These are phyloP conservation scores for Indri indri DNA, from an alignment of 2,113 vertebrate genomes.

Conservation along the genomic window DNA sequence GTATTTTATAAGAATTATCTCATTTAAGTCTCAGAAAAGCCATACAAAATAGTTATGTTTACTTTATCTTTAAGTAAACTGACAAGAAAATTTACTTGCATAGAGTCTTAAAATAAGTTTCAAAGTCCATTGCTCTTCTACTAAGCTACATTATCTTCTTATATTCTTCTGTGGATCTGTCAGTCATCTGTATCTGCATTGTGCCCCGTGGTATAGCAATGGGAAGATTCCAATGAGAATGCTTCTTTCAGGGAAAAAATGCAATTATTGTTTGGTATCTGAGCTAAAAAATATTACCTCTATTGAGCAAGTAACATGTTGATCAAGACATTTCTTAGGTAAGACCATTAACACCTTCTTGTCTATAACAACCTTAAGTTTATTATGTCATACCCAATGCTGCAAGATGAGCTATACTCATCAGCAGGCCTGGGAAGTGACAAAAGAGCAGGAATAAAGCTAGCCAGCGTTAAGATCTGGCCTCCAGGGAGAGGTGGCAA, in stretches of 20 bases:
- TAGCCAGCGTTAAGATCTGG: neutral
- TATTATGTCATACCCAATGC: neutral
- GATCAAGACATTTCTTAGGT: neutral
- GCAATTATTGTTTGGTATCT: neutral
- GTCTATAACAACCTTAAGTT: neutral
- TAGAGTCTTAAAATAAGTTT: neutral
- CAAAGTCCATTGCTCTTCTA: neutral
- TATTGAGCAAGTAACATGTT: neutral
- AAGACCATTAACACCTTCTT: neutral
- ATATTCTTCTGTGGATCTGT: neutral
- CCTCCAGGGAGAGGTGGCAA: neutral
- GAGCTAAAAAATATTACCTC: constrained; percentile 20
- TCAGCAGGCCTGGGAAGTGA: neutral
- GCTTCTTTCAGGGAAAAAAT: constrained; percentile 4
- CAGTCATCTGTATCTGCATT: neutral
- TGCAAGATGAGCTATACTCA: neutral
- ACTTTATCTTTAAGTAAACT: constrained; percentile 35
- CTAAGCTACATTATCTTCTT: neutral
- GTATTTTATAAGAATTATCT: constrained; percentile 25
- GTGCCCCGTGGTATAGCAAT: neutral
- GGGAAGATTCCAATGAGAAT: neutral
- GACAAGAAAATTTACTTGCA: neutral
- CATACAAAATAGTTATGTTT: constrained; percentile 29
- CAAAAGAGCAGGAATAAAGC: neutral
- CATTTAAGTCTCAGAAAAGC: neutral